Base-by-base conservation (phyloP, 2,113 vertebrate species). In the Ivindomyrus marchei region DNA sequence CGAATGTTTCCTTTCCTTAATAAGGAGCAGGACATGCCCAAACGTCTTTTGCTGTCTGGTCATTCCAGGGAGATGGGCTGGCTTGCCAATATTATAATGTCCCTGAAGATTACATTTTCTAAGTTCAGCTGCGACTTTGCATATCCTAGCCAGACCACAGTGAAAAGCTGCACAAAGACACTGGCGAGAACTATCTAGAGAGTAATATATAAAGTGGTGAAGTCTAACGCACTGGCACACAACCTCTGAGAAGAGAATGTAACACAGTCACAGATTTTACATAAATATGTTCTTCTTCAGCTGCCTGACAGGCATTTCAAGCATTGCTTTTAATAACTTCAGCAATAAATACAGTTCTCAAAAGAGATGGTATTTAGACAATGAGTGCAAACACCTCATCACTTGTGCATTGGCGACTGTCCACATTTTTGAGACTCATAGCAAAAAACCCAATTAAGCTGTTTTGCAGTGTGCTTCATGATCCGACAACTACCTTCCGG, bases 21-120 rank as follows among this genome's bases (percentile, higher is more conserved):
- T n/a, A 70, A 70, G 62, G 62, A 70, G 27, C 10, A 70, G 62
- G n/a, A 31, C 62, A 13, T 31, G 62, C 27, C 62, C n/a, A 70
- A 42, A 80, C 5, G 36, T 80, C 74, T 36, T 80, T 39, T 42
- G 4, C 36, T 9, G 31, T 80, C 74, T 47, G 83, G 83, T 21
- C 47, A 52, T 50, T 53, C 47, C 27, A 15, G 85, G 15, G 36
- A 52, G 85, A 49, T 31, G 49, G 27, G 53, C 21, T n/a, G 10
- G 46, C 24, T 42, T n/a, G 36, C 31, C 53, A 62, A 88, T 45
- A 52, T 50, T 87, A 24, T 31, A 52, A 87, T 47, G 39, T 45
- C 87, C 85, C 85, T n/a, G 19, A 39, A 58, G 56, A 66, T 88
- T 88, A n/a, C 87, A 66, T 88, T 66, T 66, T 62, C 36, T 46